These are phyloP conservation scores for Teinopalpus imperialis DNA, from an alignment of 2,888 invertebrate species.

Conservation along the genomic window DNA sequence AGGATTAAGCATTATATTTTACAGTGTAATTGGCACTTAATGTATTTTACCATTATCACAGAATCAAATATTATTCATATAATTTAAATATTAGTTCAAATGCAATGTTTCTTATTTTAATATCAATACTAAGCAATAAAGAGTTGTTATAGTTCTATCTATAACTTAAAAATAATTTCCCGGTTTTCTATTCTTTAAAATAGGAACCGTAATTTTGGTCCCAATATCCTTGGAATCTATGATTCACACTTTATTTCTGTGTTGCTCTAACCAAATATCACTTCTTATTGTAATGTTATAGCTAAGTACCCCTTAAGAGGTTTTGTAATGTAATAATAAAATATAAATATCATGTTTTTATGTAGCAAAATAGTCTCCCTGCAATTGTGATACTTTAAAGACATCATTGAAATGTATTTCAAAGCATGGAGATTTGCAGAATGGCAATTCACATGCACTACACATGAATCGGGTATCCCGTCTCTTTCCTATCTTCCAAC, in stretches of 20 bases:
- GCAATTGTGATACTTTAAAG: conserved; percentile 68
- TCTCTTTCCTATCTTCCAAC: conserved; percentile 75
- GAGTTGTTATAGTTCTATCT: conserved; percentile 14
- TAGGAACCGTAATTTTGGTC: conserved; percentile 40
- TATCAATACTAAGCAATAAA: conserved; percentile 24
- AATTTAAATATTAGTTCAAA: conserved; percentile 13
- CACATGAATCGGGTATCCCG: conserved; percentile 78
- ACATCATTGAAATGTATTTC: conserved; percentile 74
- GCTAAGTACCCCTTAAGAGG: conserved; percentile 32
- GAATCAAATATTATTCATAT: conserved; percentile 20
- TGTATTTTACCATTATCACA: conserved; percentile 21
- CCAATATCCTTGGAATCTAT: conserved; percentile 44
- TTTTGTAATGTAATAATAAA: conserved; percentile 32
- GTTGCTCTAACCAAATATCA: conserved; percentile 34
- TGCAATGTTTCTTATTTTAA: conserved; percentile 6
- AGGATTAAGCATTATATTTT: conserved; percentile 10
- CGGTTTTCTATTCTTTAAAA: conserved; percentile 24
- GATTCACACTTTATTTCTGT: conserved; percentile 35
- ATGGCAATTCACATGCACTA: conserved; percentile 72
- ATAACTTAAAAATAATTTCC: conserved; percentile 24
- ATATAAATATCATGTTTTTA: conserved; percentile 41
- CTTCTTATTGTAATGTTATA: conserved; percentile 35
- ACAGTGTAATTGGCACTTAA: conserved; percentile 27
- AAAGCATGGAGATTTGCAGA: conserved; percentile 76
- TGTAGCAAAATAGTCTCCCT: conserved; percentile 72